Evolutionary conservation across 2,888 invertebrate genomes (phyloP).

Genomic region (Laspeyria flexula): DNA sequence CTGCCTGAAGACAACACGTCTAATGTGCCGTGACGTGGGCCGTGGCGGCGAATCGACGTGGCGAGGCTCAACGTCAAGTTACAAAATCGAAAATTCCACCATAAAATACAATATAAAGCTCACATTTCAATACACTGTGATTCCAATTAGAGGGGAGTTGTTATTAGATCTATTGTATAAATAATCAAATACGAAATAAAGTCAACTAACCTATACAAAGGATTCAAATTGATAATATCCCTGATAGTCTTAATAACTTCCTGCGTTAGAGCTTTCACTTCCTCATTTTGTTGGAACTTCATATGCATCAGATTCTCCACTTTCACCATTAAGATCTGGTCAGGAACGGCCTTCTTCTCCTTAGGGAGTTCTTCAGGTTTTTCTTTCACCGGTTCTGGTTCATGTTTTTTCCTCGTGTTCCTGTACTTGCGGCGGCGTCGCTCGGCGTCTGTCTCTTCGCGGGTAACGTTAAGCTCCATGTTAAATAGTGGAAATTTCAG

Average conservation of each 20-base stretch:
- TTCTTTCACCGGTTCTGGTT: conserved; percentile 32
- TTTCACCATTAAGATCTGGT: conserved; percentile 94
- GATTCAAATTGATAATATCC: conserved; percentile 99
- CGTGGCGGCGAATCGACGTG: too few relatives aligned
- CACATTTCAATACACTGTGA: too few relatives aligned
- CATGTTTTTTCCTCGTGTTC: conserved; percentile 60
- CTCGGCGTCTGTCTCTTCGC: conserved; percentile 90
- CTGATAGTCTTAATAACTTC: conserved; percentile 98
- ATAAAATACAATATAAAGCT: too few relatives aligned
- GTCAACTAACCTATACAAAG: conserved; percentile 90
- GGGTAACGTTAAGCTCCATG: conserved; percentile 92
- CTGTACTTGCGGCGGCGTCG: conserved; percentile 83
- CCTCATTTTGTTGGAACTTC: conserved; percentile 95
- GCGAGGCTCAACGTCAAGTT: too few relatives aligned
- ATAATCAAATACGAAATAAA: neutral
- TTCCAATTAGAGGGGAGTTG: too few relatives aligned
- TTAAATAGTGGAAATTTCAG: conserved; percentile 94
- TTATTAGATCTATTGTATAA: too few relatives aligned
- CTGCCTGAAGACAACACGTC: too few relatives aligned
- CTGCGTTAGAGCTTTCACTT: conserved; percentile 98
- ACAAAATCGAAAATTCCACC: too few relatives aligned
- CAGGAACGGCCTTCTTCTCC: conserved; percentile 59
- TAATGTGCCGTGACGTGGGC: too few relatives aligned
- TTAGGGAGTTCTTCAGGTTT: conserved; percentile 41
- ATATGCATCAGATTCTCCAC: conserved; percentile 96